Base-by-base conservation (phyloP, 2,113 vertebrate species). In the Argyrosomus japonicus region DNA sequence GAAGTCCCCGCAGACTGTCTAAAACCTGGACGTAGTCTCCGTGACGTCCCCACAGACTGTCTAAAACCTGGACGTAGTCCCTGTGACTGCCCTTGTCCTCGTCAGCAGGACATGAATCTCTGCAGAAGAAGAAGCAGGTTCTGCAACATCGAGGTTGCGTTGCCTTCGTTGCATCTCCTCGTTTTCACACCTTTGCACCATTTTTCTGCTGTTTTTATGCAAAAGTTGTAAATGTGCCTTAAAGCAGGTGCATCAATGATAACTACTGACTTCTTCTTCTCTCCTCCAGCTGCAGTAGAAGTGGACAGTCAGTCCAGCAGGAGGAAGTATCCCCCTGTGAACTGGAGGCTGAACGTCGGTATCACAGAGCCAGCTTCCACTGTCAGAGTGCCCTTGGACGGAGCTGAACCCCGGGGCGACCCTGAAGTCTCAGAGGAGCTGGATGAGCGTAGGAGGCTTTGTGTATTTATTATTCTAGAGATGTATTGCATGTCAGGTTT, bases 301-400 rank as follows among this genome's bases (percentile, higher is more conserved):
- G 23, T 68, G 18, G 40, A 48, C 29, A 11, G 53, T 17, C 2
- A 8, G 36, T 54, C 62, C 15, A 2, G 25, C 14, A 27, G 47
- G 0, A 25, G 51, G 45, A 40, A 40, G 36, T 3, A 43, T 23
- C 40, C 18, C 64, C 64, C 53, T 9, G 71, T 64, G 82, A 68
- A 0, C 58, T 32, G 57, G 12, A 43, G 68, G 9, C 12, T 18
- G 56, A 4, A 27, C 14, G 54, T 6, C n/a, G 51, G 29, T 18
- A 29, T 29, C 58, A 18, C 17, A n/a, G n/a, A 64, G 40, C 17
- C 17, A 54, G 36, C 65, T 21, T 63, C 21, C 51, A 25, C 43
- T 25, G 68, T 80, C 84, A 61, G 18, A 60, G 19, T 11, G 81
- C 62, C 72, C 81, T 74, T 73, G 57, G 53, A 77, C 69, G 53